Evolutionary conservation across 2,113 vertebrate genomes (phyloP).

Genomic region (Albula glossodonta): DNA sequence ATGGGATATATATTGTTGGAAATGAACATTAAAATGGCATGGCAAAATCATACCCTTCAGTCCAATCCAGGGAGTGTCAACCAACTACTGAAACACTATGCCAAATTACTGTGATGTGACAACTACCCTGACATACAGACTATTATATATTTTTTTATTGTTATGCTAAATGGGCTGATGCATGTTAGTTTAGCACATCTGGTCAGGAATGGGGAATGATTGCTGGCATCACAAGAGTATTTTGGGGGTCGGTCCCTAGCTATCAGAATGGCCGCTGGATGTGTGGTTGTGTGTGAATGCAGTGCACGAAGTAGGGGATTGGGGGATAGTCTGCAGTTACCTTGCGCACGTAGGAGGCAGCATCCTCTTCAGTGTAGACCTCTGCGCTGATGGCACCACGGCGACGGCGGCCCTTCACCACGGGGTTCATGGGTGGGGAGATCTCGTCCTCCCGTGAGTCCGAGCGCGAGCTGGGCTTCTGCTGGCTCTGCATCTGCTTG

Average conservation of each 20-base stretch:
- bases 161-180: too few species aligned
- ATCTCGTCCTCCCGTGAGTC: slow-evolving; percentile 97
- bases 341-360: slow-evolving; percentile 96
- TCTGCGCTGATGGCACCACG: slow-evolving; percentile 97
- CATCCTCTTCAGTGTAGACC: slow-evolving; percentile 98
- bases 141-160: background rate
- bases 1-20: background rate
- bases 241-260: background rate
- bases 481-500: slow-evolving; percentile 89
- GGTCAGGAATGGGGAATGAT: too few species aligned
- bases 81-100: background rate
- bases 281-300: too few species aligned
- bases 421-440: slow-evolving; percentile 94
- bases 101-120: background rate
- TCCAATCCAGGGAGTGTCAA: background rate
- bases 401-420: slow-evolving; percentile 90
- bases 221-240: background rate
- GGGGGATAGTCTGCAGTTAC: slow-evolving; percentile 54
- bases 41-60: background rate
- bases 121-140: background rate
- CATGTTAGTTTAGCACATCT: too few species aligned
- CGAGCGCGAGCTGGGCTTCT: slow-evolving; percentile 87
- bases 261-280: background rate
- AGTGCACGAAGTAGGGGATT: too few species aligned
- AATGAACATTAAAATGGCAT: background rate